These are phyloP conservation scores for Calcarius lapponicus DNA, from an alignment of 2,797 vertebrate genomes.

Conservation along the genomic window DNA sequence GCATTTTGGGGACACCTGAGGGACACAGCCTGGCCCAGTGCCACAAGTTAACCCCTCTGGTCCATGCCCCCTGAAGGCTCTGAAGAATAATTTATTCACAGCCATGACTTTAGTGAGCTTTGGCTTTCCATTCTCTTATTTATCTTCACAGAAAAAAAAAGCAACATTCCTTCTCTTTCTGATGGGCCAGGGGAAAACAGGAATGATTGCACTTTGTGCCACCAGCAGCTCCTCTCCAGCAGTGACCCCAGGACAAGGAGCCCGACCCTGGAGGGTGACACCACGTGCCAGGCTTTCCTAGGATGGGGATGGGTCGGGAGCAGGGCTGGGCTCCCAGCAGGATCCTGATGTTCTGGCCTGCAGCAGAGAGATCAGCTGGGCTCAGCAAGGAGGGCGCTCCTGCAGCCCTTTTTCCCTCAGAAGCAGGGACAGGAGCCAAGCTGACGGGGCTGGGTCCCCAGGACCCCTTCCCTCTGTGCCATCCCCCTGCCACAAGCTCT, in stretches of 20 bases:
- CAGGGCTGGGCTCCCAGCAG: neutral
- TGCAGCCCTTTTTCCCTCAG: neutral
- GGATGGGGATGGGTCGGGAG: neutral
- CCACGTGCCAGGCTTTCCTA: fast-evolving
- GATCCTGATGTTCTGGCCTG: neutral
- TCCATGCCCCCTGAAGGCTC: neutral
- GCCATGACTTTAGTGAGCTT: neutral
- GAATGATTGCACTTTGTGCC: neutral
- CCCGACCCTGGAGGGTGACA: neutral
- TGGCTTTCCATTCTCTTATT: neutral
- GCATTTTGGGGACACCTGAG: neutral
- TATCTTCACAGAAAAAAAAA: neutral
- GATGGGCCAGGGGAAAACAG: neutral
- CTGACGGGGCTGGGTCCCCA: fast-evolving
- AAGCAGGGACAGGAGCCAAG: neutral
- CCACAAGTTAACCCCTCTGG: neutral
- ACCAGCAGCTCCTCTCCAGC: neutral
- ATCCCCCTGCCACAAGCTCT: fast-evolving
- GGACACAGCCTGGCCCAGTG: neutral
- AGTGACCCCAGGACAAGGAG: neutral
- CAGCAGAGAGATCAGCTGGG: fast-evolving
- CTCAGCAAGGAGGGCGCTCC: neutral
- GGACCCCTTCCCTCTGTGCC: neutral
- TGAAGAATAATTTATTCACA: neutral
- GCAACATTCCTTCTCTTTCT: neutral